These are phyloP conservation scores for Trematocara marginatum DNA, from an alignment of 2,113 vertebrate species.

Conservation along the genomic window DNA sequence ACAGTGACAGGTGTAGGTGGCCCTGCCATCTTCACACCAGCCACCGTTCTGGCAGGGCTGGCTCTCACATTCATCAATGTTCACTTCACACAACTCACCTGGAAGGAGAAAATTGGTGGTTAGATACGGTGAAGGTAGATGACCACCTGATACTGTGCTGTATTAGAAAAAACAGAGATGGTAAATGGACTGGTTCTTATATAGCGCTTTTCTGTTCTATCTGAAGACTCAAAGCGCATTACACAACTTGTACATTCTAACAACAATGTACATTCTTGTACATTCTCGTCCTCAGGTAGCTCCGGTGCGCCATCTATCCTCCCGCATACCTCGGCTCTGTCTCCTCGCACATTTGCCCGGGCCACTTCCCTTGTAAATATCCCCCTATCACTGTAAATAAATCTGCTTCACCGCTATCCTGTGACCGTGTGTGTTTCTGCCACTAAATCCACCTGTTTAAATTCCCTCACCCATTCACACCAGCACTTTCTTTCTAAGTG, in stretches of 20 bases:
- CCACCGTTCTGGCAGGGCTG: slow-evolving; percentile 85
- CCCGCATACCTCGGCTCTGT: too few species aligned
- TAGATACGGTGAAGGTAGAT: neutral
- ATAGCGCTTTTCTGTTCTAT: neutral
- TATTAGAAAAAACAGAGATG: neutral
- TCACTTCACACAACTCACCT: slow-evolving; percentile 82
- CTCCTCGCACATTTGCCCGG: too few species aligned
- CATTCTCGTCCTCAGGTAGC: too few species aligned
- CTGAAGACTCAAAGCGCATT: neutral
- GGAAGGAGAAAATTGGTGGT: neutral
- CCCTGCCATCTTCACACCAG: slow-evolving; percentile 79
- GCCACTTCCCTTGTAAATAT: too few species aligned
- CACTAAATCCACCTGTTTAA: too few species aligned
- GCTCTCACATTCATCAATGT: slow-evolving; percentile 85
- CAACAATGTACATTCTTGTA: too few species aligned
- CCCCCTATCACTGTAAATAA: too few species aligned
- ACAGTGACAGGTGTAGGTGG: slow-evolving; percentile 83
- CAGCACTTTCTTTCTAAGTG: too few species aligned
- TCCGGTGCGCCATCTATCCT: too few species aligned
- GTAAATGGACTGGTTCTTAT: neutral
- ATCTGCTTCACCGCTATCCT: too few species aligned
- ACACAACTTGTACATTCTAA: neutral
- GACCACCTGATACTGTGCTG: neutral
- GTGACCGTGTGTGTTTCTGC: too few species aligned
- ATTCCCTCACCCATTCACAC: too few species aligned